Evolutionary conservation across 2,888 invertebrate species (phyloP).

Genomic region (Protodeltote pygarga): DNA sequence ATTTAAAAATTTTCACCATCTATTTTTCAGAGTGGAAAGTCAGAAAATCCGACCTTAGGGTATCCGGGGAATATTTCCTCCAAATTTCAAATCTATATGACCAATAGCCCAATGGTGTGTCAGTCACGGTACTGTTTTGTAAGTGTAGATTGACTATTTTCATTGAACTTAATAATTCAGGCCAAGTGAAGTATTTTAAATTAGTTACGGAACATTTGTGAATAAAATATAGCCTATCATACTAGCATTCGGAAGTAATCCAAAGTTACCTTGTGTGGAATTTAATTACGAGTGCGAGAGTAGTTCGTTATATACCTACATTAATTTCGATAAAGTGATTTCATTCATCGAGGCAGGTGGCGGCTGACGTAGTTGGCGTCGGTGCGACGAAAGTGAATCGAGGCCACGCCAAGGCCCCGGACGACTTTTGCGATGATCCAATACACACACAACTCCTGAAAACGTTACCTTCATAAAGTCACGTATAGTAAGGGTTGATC

Average conservation of each 20-base stretch:
- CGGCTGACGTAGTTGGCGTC: constrained; percentile 27
- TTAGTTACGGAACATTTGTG: constrained; percentile 26
- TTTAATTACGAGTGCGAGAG: constrained; percentile 22
- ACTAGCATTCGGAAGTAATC: constrained; percentile 17
- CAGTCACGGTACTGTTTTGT: no score
- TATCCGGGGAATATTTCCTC: no score
- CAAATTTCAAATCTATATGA: no score
- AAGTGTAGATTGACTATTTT: no score
- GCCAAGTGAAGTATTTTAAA: constrained; percentile 20
- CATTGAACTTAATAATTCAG: constrained; percentile 28
- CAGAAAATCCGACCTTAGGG: no score
- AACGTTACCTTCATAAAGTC: constrained; percentile 54
- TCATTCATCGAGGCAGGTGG: constrained; percentile 49
- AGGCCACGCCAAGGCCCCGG: constrained; percentile 60
- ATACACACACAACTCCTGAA: constrained; percentile 41
- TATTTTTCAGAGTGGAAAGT: no score
- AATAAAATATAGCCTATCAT: constrained; percentile 10
- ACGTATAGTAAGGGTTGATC: constrained; percentile 58
- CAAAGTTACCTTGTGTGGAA: constrained; percentile 24
- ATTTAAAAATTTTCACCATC: no score
- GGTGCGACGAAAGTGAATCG: constrained; percentile 66
- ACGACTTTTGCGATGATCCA: constrained; percentile 58
- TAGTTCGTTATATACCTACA: constrained; percentile 26
- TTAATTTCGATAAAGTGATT: constrained; percentile 46
- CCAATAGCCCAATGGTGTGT: no score